Conservation (phyloP, 2,113 vertebrate species). For the Alaudala cheleensis region DNA sequence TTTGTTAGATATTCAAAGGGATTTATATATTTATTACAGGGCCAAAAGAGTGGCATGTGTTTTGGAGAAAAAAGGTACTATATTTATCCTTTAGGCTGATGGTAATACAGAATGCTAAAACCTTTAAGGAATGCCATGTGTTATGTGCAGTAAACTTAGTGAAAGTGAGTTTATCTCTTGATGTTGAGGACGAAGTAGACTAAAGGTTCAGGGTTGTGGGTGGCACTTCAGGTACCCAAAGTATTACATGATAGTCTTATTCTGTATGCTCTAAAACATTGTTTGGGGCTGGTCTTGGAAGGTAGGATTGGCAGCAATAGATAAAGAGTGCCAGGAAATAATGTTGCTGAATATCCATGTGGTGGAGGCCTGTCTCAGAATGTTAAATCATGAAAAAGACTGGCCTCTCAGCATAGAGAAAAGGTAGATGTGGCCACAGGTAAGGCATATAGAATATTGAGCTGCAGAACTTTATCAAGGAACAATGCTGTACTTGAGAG, state of each 20-base stretch:
- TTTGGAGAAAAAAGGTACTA: not conserved
- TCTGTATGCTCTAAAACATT: not conserved
- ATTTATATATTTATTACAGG: accelerated
- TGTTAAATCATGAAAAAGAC: not conserved
- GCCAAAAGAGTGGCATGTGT: no score
- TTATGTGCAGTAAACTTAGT: not conserved
- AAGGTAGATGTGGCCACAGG: not conserved
- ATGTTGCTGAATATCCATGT: accelerated
- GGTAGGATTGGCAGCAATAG: not conserved
- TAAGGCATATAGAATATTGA: not conserved
- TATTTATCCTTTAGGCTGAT: not conserved
- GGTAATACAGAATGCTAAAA: accelerated
- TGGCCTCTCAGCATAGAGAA: not conserved
- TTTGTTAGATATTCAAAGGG: not conserved
- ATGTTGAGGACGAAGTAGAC: not conserved
- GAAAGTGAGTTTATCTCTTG: not conserved
- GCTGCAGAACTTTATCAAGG: not conserved
- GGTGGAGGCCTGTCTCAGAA: not conserved
- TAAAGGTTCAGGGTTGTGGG: not conserved
- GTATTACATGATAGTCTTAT: not conserved
- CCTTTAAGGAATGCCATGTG: not conserved
- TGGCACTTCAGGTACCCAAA: not conserved
- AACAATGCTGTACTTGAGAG: not conserved
- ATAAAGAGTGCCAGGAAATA: not conserved
- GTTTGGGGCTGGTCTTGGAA: accelerated